Base-by-base conservation (phyloP, 2,797 vertebrate genomes). In the Acanthornis magna region DNA sequence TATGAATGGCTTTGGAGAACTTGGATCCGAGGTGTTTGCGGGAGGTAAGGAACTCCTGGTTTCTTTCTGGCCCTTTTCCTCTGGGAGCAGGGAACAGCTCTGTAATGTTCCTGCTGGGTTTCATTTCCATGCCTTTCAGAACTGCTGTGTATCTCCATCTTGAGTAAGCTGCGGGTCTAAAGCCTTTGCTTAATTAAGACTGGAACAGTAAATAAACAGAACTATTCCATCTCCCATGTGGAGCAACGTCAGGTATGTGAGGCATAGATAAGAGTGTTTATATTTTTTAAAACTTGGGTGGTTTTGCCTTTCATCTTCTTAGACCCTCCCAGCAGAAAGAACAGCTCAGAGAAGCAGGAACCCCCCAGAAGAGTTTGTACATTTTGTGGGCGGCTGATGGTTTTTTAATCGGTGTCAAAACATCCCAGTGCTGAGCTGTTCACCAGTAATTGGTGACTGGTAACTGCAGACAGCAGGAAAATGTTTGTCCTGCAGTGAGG, bases 151-250 rank as follows among this genome's bases (percentile, higher is more conserved):
- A 11, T 93, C 75, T 85, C 62, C 79, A 73, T 92, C 83, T 86
- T 21, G 62, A 80, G 81, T 40, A 36, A 84, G 85, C 70, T 83
- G 65, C 53, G 78, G 84, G 80, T 89, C 75, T 80, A 16, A 89
- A 95, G 40, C 38, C 55, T 42, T 51, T 18, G 11, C 77, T 89
- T 95, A 87, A 95, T 95, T 88, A 93, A 91, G 55, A 4, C 55
- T 88, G 80, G 83, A 85, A 63, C 74, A 71, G 67, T 91, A 91
- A 93, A 95, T 85, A 96, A 96, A 93, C 88, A 86, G n/a, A 91
- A 34, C 11, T 22, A 0, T 78, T 65, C 63, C 70, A 27, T 66
- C 66, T 86, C 40, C 88, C 88, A 26, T 62, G 83, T 42, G 71
- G 77, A 76, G 77, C 90, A 73, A 18, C 0, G 2, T 30, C 57